Conservation (phyloP, 2,888 invertebrate species). For the Iphiclides podalirius region DNA sequence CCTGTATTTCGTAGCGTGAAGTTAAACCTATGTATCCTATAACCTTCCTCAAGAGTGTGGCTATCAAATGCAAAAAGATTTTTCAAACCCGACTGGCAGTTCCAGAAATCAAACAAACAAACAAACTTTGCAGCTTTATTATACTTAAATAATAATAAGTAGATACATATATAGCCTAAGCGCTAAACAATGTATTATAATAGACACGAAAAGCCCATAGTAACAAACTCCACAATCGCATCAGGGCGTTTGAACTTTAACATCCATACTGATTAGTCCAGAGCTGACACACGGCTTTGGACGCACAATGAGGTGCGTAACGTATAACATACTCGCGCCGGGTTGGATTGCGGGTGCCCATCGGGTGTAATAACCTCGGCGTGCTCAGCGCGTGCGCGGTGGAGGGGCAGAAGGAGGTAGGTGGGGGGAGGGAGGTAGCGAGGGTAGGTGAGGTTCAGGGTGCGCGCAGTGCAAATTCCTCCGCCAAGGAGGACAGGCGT, state of each 20-base stretch:
- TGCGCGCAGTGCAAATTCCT: slow-evolving; percentile 46
- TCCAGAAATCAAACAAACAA: too few species aligned
- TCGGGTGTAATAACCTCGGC: slow-evolving; percentile 65
- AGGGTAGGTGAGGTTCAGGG: slow-evolving; percentile 18
- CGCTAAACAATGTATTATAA: too few species aligned
- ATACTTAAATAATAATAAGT: too few species aligned
- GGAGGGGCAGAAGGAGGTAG: slow-evolving; percentile 18
- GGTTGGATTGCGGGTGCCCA: slow-evolving; percentile 38
- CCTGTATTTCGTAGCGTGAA: too few species aligned
- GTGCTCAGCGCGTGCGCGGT: slow-evolving; percentile 40
- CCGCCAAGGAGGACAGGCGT: slow-evolving; percentile 49
- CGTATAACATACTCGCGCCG: slow-evolving; percentile 33
- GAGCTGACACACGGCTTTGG: slow-evolving; percentile 24
- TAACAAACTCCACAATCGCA: background rate
- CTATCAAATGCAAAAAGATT: too few species aligned
- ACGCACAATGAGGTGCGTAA: slow-evolving; percentile 40
- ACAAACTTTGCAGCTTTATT: too few species aligned
- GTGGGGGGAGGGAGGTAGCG: slow-evolving; percentile 14
- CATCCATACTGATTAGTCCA: slow-evolving; percentile 18
- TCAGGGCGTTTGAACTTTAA: slow-evolving; percentile 15
- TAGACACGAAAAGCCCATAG: too few species aligned
- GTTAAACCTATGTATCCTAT: too few species aligned
- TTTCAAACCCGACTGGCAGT: too few species aligned
- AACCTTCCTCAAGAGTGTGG: too few species aligned
- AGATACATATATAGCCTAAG: too few species aligned